phyloP scores from a whole-genome alignment of 2,113 vertebrate species.

The Chaenocephalus aceratus region DNA sequence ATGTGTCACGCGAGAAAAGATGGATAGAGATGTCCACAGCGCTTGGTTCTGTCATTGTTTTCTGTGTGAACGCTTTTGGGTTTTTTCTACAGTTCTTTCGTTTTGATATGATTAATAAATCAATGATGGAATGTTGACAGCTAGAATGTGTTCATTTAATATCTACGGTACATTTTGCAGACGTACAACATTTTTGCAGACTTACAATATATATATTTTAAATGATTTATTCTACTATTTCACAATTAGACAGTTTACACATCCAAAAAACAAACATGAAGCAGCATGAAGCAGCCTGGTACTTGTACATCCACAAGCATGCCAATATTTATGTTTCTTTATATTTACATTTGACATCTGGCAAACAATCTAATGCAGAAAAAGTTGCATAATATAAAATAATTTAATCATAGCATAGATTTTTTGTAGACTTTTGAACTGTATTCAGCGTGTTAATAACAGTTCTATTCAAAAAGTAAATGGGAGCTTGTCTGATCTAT shows the following conservation, averaged over 20 bases:
- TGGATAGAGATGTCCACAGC: constrained; percentile 53
- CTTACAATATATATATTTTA: neutral
- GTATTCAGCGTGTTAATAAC: neutral
- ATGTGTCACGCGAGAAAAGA: constrained; percentile 58
- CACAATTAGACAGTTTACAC: no score
- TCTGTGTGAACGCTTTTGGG: constrained; percentile 15
- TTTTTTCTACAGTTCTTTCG: constrained; percentile 2
- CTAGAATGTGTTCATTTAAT: constrained; percentile 17
- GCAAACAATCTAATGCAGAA: constrained; percentile 9
- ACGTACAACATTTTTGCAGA: constrained; percentile 17
- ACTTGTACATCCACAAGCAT: constrained; percentile 4
- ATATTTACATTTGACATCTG: neutral
- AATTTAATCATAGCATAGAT: neutral
- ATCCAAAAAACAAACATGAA: no score
- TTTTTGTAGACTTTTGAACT: neutral
- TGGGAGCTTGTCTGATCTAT: neutral
- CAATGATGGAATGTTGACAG: constrained; percentile 10
- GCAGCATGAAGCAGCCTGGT: neutral
- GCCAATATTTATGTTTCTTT: constrained; percentile 24
- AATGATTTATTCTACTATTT: no score
- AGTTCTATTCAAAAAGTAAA: neutral
- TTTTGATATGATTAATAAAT: neutral
- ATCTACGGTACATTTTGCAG: constrained; percentile 4
- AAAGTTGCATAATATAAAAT: constrained; percentile 3
- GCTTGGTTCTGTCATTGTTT: constrained; percentile 51